phyloP scores from a whole-genome alignment of 2,113 vertebrate genomes.

The Catharus minimus region DNA sequence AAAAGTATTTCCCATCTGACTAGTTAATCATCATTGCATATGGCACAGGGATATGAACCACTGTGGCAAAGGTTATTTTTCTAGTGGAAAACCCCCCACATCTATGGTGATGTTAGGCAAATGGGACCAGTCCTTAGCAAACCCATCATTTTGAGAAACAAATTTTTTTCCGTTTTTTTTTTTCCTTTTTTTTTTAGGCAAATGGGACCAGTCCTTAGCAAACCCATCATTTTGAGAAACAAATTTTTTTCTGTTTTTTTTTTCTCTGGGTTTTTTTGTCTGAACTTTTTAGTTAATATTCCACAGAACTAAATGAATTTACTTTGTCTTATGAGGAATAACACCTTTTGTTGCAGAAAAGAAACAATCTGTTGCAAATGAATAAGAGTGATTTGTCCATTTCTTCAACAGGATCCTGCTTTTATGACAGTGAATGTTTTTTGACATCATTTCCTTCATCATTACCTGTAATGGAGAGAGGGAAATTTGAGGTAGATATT shows the following conservation, averaged over 20 bases:
- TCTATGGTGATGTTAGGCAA: not conserved
- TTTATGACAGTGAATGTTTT: not conserved
- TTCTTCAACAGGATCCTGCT: not conserved
- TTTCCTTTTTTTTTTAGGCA: not conserved
- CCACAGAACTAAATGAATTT: not conserved
- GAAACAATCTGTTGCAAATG: not conserved
- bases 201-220: not conserved
- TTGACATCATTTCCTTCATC: not conserved
- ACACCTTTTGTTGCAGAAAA: not conserved
- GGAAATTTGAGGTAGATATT: not conserved
- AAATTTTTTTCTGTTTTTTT: not conserved
- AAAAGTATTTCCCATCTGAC: not conserved
- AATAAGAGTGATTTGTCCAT: not conserved
- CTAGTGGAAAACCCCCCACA: fast-evolving
- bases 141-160: not conserved
- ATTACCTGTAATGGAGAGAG: not conserved
- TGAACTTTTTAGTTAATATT: not conserved
- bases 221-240: not conserved
- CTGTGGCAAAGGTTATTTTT: not conserved
- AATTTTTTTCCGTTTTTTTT: not conserved
- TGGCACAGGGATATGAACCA: not conserved
- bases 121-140: not conserved
- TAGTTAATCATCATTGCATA: not conserved
- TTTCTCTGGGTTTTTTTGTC: not conserved
- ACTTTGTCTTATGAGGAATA: not conserved